Evolutionary conservation across 2,113 vertebrate species (phyloP).

Genomic region (Ranitomeya variabilis): DNA sequence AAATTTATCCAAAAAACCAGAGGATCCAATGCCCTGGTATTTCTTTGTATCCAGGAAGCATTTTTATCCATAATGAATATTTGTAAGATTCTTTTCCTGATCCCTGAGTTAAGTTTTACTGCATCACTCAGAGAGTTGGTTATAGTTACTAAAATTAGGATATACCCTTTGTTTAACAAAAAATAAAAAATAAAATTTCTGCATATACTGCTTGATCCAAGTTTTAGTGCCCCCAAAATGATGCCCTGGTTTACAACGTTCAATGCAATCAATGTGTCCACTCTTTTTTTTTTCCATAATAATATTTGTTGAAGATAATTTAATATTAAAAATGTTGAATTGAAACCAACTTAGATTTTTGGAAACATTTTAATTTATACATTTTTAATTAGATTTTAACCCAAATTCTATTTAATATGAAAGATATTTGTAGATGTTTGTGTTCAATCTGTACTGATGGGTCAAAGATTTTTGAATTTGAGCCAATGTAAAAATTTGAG

Average conservation of each 20-base stretch:
- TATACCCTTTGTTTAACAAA: neutral
- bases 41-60: neutral
- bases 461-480: neutral
- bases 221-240: neutral
- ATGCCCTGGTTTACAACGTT: neutral
- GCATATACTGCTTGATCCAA: neutral
- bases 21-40: neutral
- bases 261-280: neutral
- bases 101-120: slow-evolving; percentile 19
- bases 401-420: neutral
- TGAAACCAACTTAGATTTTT: neutral
- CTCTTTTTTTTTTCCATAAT: neutral
- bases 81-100: neutral
- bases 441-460: neutral
- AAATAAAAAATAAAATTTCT: neutral
- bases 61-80: slow-evolving; percentile 8
- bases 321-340: neutral
- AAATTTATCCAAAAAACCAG: neutral
- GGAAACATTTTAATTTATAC: neutral
- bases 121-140: slow-evolving; percentile 29
- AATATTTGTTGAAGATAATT: neutral
- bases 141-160: neutral
- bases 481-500: neutral
- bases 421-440: too few species aligned
- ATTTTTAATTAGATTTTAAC: neutral